A percentile compares a stretch with the other conserved stretches of the same genome.
Conservation (phyloP, 2,113 vertebrate genomes). For the Hydrochoerus hydrochaeris region DNA sequence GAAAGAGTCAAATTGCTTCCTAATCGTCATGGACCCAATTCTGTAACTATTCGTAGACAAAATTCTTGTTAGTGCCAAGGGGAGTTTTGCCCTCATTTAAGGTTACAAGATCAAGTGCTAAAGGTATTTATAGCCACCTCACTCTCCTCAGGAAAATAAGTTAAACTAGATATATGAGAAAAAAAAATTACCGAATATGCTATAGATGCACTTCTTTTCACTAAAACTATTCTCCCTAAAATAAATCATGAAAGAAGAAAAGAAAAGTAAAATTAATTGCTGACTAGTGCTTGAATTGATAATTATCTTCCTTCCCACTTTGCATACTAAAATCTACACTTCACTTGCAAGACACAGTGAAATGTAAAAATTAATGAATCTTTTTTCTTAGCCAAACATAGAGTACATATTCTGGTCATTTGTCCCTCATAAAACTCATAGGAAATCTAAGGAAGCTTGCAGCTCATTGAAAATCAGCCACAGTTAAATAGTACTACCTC, state of each 20-base stretch:
- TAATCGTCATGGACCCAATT: slow-evolving; percentile 70
- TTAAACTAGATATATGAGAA: slow-evolving; percentile 45
- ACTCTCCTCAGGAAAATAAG: slow-evolving; percentile 64
- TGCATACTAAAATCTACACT: slow-evolving; percentile 37
- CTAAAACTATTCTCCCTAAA: not conserved
- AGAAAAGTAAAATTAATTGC: slow-evolving; percentile 54
- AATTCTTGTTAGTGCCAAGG: slow-evolving; percentile 79
- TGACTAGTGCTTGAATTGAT: slow-evolving; percentile 27
- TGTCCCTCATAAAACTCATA: not conserved
- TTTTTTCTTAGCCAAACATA: not conserved
- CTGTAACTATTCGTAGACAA: slow-evolving; percentile 78
- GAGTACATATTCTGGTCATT: not conserved
- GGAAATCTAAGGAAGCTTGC: not conserved
- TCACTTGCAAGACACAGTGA: not conserved
- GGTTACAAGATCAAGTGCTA: slow-evolving; percentile 78
- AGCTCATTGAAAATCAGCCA: not conserved
- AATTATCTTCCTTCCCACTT: slow-evolving; percentile 27
- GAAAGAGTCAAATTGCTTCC: slow-evolving; percentile 75
- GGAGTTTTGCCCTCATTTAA: slow-evolving; percentile 76
- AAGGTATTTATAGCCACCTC: slow-evolving; percentile 77
- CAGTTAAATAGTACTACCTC: not conserved
- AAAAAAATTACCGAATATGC: slow-evolving; percentile 49
- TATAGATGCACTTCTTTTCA: slow-evolving; percentile 19
- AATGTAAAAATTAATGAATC: slow-evolving; percentile 2
- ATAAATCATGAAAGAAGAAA: slow-evolving; percentile 50